Evolutionary conservation across 2,797 vertebrate genomes (phyloP).

Genomic region (Hapalemur alaotrensis): DNA sequence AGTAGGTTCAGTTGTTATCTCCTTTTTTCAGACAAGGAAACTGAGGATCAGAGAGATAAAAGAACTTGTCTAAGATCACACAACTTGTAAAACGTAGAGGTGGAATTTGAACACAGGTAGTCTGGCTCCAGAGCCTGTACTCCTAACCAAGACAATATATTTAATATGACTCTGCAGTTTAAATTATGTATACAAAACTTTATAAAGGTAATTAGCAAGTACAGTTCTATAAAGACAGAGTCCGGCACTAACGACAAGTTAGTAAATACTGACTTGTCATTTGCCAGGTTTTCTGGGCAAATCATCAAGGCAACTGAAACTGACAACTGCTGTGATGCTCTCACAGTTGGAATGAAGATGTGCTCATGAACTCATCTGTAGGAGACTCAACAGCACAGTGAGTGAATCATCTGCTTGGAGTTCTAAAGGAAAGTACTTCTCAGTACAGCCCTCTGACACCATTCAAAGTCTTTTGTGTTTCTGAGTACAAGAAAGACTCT

Average conservation of each 20-base stretch:
- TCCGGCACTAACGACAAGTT: slow-evolving; percentile 32
- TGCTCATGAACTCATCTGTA: slow-evolving; percentile 87
- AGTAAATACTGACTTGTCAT: slow-evolving; percentile 36
- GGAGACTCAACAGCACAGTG: slow-evolving; percentile 82
- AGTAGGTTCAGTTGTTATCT: not conserved
- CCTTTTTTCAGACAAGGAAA: not conserved
- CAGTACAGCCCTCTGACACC: slow-evolving; percentile 79
- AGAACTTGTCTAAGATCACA: slow-evolving; percentile 8
- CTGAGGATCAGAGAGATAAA: slow-evolving; percentile 1
- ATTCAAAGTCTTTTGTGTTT: slow-evolving; percentile 86
- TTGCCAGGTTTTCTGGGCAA: slow-evolving; percentile 59
- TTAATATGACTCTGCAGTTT: slow-evolving; percentile 10
- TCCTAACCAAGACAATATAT: not conserved
- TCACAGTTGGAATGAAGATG: slow-evolving; percentile 84
- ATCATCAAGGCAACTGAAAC: slow-evolving; percentile 81
- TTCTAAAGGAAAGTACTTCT: slow-evolving; percentile 85
- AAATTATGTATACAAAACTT: slow-evolving; percentile 47
- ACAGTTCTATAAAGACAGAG: slow-evolving; percentile 44
- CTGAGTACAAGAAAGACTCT: slow-evolving; percentile 82
- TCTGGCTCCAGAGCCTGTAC: not conserved
- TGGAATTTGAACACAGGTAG: slow-evolving; percentile 16
- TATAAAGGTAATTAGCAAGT: slow-evolving; percentile 44
- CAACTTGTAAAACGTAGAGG: not conserved
- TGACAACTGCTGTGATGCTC: slow-evolving; percentile 83
- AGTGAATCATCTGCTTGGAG: slow-evolving; percentile 83